phyloP scores from a whole-genome alignment of 2,113 vertebrate species.

The Calypte anna region DNA sequence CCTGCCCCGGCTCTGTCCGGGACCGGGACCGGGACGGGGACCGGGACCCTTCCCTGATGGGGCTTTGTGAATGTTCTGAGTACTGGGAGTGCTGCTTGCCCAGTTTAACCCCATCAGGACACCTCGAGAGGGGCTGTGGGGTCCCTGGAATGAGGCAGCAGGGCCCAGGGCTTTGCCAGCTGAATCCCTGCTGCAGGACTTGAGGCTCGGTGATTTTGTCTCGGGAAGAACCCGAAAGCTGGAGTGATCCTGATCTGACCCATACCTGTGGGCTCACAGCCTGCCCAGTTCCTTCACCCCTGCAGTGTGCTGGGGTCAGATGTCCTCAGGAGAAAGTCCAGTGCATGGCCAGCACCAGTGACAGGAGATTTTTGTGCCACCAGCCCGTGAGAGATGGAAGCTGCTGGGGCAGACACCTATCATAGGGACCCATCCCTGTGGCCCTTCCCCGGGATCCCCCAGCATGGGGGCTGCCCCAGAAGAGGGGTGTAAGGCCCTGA shows the following conservation, averaged over 20 bases:
- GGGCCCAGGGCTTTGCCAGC: background rate
- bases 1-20: rapidly evolving
- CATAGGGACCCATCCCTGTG: background rate
- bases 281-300: background rate
- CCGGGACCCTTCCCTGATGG: background rate
- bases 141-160: background rate
- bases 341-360: background rate
- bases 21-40: no score
- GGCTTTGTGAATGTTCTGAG: background rate
- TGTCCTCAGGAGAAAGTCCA: background rate
- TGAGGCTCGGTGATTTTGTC: background rate
- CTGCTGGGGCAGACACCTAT: background rate
- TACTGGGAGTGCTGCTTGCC: background rate
- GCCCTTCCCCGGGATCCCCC: background rate
- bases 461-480: background rate
- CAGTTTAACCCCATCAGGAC: background rate
- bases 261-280: background rate
- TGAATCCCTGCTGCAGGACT: background rate
- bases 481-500: background rate
- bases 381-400: background rate
- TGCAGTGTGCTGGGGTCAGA: background rate
- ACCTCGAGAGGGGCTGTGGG: background rate
- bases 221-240: background rate
- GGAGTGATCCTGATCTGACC: background rate
- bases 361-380: background rate